Base-by-base conservation (phyloP, 2,888 invertebrate species). In the Dichetophora obliterata region DNA sequence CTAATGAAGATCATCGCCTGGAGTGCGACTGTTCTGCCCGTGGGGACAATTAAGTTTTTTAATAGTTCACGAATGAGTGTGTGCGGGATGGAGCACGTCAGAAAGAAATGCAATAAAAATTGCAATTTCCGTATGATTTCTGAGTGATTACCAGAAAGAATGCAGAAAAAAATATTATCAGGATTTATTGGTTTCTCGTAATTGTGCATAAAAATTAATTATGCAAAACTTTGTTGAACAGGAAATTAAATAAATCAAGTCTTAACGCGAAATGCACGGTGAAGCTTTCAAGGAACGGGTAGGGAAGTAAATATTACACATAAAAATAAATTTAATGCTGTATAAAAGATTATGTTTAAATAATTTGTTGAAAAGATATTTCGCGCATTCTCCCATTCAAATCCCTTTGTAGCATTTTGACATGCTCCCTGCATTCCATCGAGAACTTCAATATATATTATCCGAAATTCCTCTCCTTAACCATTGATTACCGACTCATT, bases 61-160 rank as follows among this genome's bases (percentile, higher is more conserved):
- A 57, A 71, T 57, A 71, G 71, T 57, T 57, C 19, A 27, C 50
- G 66, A 52, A 52, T 11, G 27, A 50, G 54, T 11, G 43, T 43
- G 43, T 43, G 11, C 43, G 11, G 14, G 11, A 43, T 43, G 43
- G 3, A 11, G 43, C 31, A 6, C 14, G 37, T 19, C 43, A n/a
- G 6, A 11, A 27, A 59, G 37, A 22, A 71, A 59, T 57, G 71
- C 27, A 73, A 63, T 71, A 43, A 73, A 73, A 63, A 43, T 63
- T 63, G 73, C 73, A 73, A 63, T 73, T 73, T 63, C 65, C 73
- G 63, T 31, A 63, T 63, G 73, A 73, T 73, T 73, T 24, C 73
- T 73, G 48, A 52, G 63, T 31, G 52, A 71, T 37, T 59, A 59
- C 27, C 43, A 43, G 43, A 43, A 43, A 43, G 6, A 59, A 11